These are phyloP conservation scores for Alligator mississippiensis DNA, from an alignment of 2,113 vertebrate species.

Conservation along the genomic window DNA sequence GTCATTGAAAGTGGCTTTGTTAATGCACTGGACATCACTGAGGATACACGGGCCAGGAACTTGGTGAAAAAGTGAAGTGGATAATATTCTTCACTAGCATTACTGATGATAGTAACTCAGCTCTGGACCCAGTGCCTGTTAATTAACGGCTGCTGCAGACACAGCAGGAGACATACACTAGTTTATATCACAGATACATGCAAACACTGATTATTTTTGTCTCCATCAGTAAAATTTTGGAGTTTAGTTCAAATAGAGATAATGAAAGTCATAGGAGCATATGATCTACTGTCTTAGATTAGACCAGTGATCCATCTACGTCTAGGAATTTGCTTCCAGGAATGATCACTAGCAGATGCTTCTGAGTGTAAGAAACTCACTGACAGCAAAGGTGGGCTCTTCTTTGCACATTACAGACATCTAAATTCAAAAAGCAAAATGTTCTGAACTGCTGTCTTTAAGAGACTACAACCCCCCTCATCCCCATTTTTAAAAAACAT, in stretches of 20 bases:
- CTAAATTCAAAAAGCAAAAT: too few species aligned
- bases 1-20: background rate
- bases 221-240: background rate
- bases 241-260: background rate
- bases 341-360: accelerated
- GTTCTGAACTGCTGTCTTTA: background rate
- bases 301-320: background rate
- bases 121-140: background rate
- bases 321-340: background rate
- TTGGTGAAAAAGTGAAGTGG: background rate
- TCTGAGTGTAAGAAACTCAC: background rate
- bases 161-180: background rate
- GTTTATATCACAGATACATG: background rate
- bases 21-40: background rate
- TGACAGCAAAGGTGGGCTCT: background rate
- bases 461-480: background rate
- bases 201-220: background rate
- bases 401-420: background rate
- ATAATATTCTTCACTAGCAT: background rate
- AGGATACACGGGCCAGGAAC: background rate
- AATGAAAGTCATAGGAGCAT: accelerated
- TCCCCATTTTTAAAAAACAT: background rate
- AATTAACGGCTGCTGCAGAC: background rate
- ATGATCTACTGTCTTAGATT: background rate
- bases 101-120: background rate